phyloP scores from a whole-genome alignment of 2,113 vertebrate genomes.

The Monopterus albus region DNA sequence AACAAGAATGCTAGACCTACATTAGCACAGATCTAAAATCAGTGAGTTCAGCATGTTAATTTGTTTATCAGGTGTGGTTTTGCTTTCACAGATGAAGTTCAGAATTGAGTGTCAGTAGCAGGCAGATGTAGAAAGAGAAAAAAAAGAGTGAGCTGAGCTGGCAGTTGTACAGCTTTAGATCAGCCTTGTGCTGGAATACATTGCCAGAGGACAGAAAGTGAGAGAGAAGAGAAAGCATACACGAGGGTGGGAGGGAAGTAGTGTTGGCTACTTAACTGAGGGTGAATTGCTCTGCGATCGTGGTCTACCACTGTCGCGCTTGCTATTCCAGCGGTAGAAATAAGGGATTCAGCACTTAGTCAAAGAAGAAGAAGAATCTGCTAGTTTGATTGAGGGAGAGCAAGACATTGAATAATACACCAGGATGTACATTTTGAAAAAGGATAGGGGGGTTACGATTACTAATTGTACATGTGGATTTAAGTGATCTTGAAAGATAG shows the following conservation, averaged over 20 bases:
- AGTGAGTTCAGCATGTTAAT: too few relatives aligned
- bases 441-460: neutral
- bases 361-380: constrained; percentile 25
- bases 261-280: constrained; percentile 52
- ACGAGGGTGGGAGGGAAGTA: constrained; percentile 46
- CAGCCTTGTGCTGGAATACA: constrained; percentile 61
- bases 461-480: constrained; percentile 4
- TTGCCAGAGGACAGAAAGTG: constrained; percentile 53
- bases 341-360: constrained; percentile 12
- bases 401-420: neutral
- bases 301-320: constrained; percentile 15
- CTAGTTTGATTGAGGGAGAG: constrained; percentile 1
- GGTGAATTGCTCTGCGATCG: constrained; percentile 50
- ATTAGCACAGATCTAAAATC: too few relatives aligned
- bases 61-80: neutral
- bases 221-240: constrained; percentile 37
- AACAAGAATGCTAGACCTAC: too few relatives aligned
- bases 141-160: constrained; percentile 29
- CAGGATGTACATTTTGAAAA: constrained; percentile 7
- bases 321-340: constrained; percentile 16
- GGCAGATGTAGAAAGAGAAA: constrained; percentile 5
- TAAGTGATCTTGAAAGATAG: constrained; percentile 27
- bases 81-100: neutral
- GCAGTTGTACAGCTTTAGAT: constrained; percentile 64
- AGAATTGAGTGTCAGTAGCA: too few relatives aligned